Percentiles rank a stretch among this genome's conserved stretches.
Conservation (phyloP, 2,797 vertebrate species). For the Pseudochromis fuscus region DNA sequence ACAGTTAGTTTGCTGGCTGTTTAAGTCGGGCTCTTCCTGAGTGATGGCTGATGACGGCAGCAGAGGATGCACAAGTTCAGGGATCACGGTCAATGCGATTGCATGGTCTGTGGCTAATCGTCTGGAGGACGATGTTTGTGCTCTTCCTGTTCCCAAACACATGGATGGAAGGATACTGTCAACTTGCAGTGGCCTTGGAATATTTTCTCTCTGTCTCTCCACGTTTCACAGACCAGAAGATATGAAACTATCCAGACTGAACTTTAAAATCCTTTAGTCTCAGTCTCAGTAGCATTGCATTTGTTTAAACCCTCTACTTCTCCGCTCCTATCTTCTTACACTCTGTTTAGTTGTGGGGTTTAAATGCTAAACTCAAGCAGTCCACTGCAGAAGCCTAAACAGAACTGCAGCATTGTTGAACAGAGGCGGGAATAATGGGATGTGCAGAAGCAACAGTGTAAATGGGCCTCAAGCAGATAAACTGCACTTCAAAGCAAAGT, state of each 20-base stretch:
- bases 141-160: conserved; percentile 73
- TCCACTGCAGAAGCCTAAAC: not conserved
- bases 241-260: not conserved
- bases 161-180: conserved; percentile 60
- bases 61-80: conserved; percentile 67
- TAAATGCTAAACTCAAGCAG: not conserved
- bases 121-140: conserved; percentile 66
- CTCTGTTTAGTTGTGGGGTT: conserved; percentile 1
- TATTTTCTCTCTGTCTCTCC: conserved; percentile 7
- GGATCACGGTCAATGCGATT: conserved; percentile 70
- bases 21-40: conserved; percentile 61
- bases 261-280: conserved; percentile 6
- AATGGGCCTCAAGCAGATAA: conserved; percentile 37
- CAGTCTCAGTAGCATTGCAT: not conserved
- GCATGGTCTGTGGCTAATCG: conserved; percentile 45
- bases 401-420: conserved; percentile 11
- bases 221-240: conserved; percentile 9
- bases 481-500: conserved; percentile 29
- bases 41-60: conserved; percentile 47
- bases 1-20: conserved; percentile 33
- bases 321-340: not conserved
- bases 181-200: conserved; percentile 47
- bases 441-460: not conserved
- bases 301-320: not conserved
- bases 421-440: conserved; percentile 11